Conservation (phyloP, 2,113 vertebrate genomes). For the Pelusios castaneus region DNA sequence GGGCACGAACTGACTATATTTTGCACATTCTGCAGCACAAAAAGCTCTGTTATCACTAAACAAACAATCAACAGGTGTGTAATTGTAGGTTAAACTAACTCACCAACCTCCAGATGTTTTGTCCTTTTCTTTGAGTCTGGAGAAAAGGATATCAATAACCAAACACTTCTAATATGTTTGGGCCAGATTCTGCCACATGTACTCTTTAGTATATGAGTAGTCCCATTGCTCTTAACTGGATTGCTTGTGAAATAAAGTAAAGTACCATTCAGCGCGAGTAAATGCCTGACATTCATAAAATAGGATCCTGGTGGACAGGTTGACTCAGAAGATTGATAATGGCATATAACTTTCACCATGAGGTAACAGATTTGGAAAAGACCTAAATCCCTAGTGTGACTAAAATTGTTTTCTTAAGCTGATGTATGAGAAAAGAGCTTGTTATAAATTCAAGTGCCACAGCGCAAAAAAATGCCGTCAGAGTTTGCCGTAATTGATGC, state of each 20-base stretch:
- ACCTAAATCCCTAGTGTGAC: background rate
- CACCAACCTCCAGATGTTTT: background rate
- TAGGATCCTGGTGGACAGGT: background rate
- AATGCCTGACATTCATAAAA: background rate
- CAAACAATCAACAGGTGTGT: too few species aligned
- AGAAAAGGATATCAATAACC: background rate
- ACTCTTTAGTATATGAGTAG: background rate
- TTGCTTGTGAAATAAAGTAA: background rate
- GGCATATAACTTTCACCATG: background rate
- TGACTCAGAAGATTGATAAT: background rate
- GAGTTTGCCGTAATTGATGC: background rate
- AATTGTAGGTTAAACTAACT: background rate
- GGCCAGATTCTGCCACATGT: background rate
- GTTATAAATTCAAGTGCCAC: background rate
- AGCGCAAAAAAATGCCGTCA: background rate
- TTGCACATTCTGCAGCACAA: background rate
- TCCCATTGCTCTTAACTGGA: background rate
- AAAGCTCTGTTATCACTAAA: background rate
- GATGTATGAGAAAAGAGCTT: background rate
- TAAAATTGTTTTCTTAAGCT: background rate
- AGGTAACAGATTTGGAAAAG: background rate
- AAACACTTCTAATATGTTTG: background rate
- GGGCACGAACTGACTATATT: background rate
- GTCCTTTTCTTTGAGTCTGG: background rate
- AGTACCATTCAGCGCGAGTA: background rate